Percentiles rank a stretch among this genome's conserved stretches.
Evolutionary conservation across 2,888 invertebrate species (phyloP).

Genomic region (Meiosimyza platycephala): DNA sequence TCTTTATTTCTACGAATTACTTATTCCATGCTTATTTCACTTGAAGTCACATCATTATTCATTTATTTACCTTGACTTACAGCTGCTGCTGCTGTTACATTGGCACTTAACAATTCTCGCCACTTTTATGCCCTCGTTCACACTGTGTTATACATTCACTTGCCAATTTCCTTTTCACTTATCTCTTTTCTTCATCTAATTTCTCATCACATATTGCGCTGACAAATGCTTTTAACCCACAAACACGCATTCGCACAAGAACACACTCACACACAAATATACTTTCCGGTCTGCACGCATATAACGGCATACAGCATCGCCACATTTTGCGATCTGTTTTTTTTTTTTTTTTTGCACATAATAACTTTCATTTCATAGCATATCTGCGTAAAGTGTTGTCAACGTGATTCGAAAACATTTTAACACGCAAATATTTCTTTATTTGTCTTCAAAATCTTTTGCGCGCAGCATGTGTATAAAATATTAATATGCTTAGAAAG

Average conservation of each 20-base stretch:
- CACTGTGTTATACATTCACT: neutral
- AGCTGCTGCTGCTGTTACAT: no score
- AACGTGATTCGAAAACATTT: constrained; percentile 3
- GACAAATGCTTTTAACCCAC: constrained; percentile 10
- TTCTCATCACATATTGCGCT: constrained; percentile 19
- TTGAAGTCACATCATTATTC: no score
- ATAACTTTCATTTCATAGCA: constrained; percentile 3
- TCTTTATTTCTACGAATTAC: no score
- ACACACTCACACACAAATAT: neutral
- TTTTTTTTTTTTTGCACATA: neutral
- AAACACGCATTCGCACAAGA: neutral
- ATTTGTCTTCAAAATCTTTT: constrained; percentile 15
- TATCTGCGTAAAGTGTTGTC: constrained; percentile 16
- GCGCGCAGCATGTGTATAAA: constrained; percentile 10
- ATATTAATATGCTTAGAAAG: constrained; percentile 10
- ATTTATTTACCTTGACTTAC: no score
- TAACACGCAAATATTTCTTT: constrained; percentile 20
- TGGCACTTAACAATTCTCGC: no score
- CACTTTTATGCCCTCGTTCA: no score
- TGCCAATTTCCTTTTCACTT: constrained; percentile 16
- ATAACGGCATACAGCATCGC: no score
- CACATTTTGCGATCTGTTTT: neutral
- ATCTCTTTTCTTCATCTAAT: constrained; percentile 9
- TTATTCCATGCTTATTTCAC: no score
- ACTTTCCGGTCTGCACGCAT: neutral